phyloP scores from a whole-genome alignment of 2,113 vertebrate species.

The Calypte anna region DNA sequence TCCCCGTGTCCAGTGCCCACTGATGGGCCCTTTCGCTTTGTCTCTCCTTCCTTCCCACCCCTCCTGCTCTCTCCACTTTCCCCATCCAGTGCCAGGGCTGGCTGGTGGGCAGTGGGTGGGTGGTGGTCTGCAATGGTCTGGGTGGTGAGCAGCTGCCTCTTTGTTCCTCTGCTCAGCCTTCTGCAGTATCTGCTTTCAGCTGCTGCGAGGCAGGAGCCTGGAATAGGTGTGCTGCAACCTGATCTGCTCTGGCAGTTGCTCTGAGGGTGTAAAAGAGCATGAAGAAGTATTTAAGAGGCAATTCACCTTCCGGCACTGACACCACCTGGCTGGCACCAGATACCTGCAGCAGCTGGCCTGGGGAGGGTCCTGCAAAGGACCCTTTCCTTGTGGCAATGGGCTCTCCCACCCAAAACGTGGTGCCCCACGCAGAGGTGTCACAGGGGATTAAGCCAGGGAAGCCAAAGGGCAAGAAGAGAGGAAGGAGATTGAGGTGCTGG shows the following conservation, averaged over 20 bases:
- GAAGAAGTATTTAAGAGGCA: background rate
- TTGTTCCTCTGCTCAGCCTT: background rate
- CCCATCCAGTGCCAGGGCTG: background rate
- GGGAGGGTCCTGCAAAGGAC: background rate
- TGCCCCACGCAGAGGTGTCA: background rate
- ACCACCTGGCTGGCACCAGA: background rate
- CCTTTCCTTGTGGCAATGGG: fast-evolving
- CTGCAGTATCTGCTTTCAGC: slow-evolving; percentile 42
- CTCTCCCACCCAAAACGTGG: background rate
- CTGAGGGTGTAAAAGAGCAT: background rate
- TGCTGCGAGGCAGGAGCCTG: background rate
- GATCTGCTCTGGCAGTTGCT: slow-evolving; percentile 52
- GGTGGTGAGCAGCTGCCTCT: background rate
- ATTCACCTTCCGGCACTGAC: background rate
- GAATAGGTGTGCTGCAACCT: slow-evolving; percentile 40
- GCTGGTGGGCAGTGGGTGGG: background rate
- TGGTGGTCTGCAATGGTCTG: background rate
- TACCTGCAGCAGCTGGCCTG: background rate
- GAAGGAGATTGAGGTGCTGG: background rate
- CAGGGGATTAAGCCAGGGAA: background rate
- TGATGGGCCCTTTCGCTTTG: background rate
- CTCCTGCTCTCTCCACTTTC: background rate
- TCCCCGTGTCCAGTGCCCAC: fast-evolving
- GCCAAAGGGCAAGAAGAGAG: background rate
- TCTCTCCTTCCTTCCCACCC: background rate